These are phyloP conservation scores for Clivina fossor DNA, from an alignment of 2,888 invertebrate genomes.

Conservation along the genomic window DNA sequence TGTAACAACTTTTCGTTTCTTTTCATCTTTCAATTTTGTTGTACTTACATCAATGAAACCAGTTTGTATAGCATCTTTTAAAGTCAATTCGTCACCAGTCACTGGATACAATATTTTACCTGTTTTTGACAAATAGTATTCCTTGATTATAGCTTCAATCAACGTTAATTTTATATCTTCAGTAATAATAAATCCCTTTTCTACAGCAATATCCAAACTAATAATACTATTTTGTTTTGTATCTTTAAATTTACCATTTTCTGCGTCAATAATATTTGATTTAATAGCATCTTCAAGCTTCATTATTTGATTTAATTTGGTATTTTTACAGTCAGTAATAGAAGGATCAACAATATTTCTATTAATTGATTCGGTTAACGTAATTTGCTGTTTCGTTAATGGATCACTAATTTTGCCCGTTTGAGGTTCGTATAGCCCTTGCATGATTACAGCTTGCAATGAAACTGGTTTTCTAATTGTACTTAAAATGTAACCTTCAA, in stretches of 20 bases:
- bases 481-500: conserved; percentile 68
- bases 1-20: conserved; percentile 65
- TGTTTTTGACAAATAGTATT: conserved; percentile 73
- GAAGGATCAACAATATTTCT: conserved; percentile 79
- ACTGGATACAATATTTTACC: conserved; percentile 78
- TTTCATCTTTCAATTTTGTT: conserved; percentile 73
- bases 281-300: conserved; percentile 74
- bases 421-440: conserved; percentile 69
- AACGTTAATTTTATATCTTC: conserved; percentile 70
- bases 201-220: conserved; percentile 70
- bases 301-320: conserved; percentile 69
- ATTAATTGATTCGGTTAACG: conserved; percentile 75
- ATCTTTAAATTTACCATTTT: conserved; percentile 71
- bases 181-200: conserved; percentile 70
- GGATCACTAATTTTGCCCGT: conserved; percentile 72
- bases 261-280: conserved; percentile 66
- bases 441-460: conserved; percentile 72
- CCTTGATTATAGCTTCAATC: conserved; percentile 72
- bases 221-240: conserved; percentile 70
- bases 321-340: conserved; percentile 79
- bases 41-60: conserved; percentile 72
- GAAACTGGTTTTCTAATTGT: conserved; percentile 73
- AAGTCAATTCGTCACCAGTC: conserved; percentile 70
- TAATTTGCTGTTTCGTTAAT: conserved; percentile 69
- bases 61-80: conserved; percentile 72